Evolutionary conservation across 2,113 vertebrate species (phyloP), one percentile per base, ranked within the genome.

Genomic region (Anthoscopus minutus): DNA sequence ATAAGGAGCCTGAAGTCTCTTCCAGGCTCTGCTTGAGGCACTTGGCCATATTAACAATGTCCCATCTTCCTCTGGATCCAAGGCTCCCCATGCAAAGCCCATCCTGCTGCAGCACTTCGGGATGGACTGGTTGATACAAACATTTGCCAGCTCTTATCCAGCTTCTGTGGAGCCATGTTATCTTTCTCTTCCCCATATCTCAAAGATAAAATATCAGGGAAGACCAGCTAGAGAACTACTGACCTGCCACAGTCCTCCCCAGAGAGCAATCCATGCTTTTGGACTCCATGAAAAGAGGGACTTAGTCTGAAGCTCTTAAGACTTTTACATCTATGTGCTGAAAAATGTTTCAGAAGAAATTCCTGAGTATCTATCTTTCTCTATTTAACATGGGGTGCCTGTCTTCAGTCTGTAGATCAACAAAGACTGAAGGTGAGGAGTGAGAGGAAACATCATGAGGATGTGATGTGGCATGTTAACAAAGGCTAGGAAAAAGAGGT

Each of bases 121-220:
- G 2, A 19, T 88, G 62, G 56, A 61, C 40, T 73, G 45, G 23
- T 5, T 37, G 19, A 51, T 20, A 42, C 1, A 25, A 87, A 78
- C 37, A 64, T n/a, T 13, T 40, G 15, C 22, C 20, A 18, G 47
- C 42, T 64, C 33, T 77, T 38, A 72, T 27, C 25, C 51, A 66
- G 1, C 11, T 50, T 50, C 57, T 76, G 21, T 2, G 0, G 8
- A 76, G 35, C 8, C 4, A 2, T 7, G 13, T n/a, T 64, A 74
- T 25, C 9, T 60, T 56, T 30, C 1, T 69, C 45, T 10, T 82
- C 62, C 22, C 53, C 27, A 15, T 4, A 10, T 37, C 28, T 50
- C 40, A 91, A 37, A 86, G 28, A 78, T 7, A 67, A 90, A 92
- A 51, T 62, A 35, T 9, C 0, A 0, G 7, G 7, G 33, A 74